phyloP scores from a whole-genome alignment of 2,797 vertebrate genomes.

The Vespertilio murinus region DNA sequence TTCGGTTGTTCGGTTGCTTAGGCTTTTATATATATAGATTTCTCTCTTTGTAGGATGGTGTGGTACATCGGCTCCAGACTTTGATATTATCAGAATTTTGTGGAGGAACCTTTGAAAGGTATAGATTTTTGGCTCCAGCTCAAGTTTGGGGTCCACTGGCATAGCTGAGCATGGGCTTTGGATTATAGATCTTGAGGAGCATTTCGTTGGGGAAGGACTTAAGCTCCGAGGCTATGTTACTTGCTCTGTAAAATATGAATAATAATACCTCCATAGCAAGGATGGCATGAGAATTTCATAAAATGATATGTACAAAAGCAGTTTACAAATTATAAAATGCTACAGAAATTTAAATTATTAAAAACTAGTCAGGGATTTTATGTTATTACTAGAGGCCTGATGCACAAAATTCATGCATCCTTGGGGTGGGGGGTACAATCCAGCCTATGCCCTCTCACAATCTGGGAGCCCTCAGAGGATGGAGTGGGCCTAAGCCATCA shows the following conservation, averaged over 20 bases:
- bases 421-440: too few species aligned
- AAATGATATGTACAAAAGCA: background rate
- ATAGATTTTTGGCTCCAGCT: background rate
- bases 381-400: too few species aligned
- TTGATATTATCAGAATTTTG: background rate
- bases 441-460: too few species aligned
- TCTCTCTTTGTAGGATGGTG: background rate
- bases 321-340: background rate
- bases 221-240: background rate
- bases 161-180: background rate
- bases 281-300: background rate
- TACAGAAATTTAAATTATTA: background rate
- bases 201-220: background rate
- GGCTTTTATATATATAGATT: too few species aligned
- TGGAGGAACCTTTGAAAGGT: background rate
- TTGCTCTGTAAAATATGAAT: constrained; percentile 28
- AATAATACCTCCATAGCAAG: background rate
- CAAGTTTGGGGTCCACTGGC: background rate
- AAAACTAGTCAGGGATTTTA: background rate
- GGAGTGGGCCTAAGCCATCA: too few species aligned
- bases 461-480: too few species aligned
- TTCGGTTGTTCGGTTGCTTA: too few species aligned
- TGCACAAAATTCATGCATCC: too few species aligned
- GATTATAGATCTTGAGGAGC: background rate
- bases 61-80: background rate